These are phyloP conservation scores for Atlantisia rogersi DNA, from an alignment of 2,113 vertebrate genomes.

Conservation along the genomic window DNA sequence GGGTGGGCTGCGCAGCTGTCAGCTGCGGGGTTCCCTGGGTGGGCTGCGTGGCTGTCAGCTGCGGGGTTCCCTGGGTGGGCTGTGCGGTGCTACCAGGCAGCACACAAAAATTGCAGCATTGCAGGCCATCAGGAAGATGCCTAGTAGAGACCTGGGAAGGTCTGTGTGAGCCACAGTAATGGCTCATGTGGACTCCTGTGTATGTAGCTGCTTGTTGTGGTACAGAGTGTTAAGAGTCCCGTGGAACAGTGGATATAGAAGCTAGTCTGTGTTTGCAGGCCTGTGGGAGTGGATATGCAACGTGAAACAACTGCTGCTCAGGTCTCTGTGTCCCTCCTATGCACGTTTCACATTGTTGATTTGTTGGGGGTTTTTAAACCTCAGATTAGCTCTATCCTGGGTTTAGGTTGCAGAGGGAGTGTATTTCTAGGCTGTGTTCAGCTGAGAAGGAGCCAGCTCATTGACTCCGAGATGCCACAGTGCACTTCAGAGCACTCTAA, in stretches of 20 bases:
- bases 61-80: background rate
- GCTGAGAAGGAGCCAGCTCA: background rate
- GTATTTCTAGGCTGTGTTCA: background rate
- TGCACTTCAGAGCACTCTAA: background rate
- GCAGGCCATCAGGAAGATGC: background rate
- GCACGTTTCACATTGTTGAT: background rate
- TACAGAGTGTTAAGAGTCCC: background rate
- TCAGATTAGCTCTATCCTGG: background rate
- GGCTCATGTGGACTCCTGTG: background rate
- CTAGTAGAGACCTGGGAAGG: background rate
- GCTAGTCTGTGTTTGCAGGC: background rate
- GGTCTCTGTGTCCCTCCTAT: background rate
- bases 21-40: background rate
- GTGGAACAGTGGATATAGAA: accelerated
- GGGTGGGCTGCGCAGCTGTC: background rate
- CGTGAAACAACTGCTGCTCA: background rate
- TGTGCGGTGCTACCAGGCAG: accelerated
- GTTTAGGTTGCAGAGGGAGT: background rate
- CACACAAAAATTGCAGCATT: background rate
- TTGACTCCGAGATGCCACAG: accelerated
- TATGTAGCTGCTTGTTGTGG: background rate
- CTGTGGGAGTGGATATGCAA: background rate
- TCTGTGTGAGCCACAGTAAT: background rate
- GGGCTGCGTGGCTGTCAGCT: background rate
- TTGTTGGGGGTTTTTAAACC: background rate